Conservation (phyloP, 2,888 invertebrate species). For the Oscheius myriophilus region DNA sequence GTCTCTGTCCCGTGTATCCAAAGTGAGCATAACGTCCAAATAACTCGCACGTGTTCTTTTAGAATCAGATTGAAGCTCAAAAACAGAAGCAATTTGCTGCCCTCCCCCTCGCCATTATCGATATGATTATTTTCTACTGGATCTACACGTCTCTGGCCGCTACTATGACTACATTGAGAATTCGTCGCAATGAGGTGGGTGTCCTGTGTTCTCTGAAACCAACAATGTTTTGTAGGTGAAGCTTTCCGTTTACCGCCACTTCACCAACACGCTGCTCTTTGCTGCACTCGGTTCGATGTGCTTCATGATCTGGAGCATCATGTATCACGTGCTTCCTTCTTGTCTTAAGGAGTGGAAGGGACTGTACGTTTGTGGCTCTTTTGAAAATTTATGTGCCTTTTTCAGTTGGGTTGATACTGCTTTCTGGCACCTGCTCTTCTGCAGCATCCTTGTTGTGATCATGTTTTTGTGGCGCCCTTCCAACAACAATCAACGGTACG, state of each 20-base stretch:
- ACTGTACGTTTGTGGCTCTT: conserved; percentile 72
- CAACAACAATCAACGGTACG: conserved; percentile 89
- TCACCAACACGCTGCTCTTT: conserved; percentile 91
- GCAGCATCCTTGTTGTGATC: conserved; percentile 85
- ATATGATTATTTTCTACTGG: conserved; percentile 83
- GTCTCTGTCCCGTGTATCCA: conserved; percentile 82
- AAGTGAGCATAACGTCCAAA: conserved; percentile 60
- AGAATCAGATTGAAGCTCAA: conserved; percentile 73
- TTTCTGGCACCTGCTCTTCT: conserved; percentile 93
- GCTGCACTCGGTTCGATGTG: conserved; percentile 86
- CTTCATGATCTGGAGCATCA: conserved; percentile 92
- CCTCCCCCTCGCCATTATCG: conserved; percentile 86
- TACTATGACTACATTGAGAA: conserved; percentile 86
- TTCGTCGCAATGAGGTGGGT: conserved; percentile 85
- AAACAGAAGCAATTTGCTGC: conserved; percentile 81
- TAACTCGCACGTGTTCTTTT: conserved; percentile 22
- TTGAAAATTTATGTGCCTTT: background rate
- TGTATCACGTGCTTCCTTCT: conserved; percentile 79
- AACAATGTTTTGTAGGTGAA: conserved; percentile 77
- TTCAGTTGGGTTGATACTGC: conserved; percentile 87
- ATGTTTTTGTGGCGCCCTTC: conserved; percentile 95
- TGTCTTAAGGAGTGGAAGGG: conserved; percentile 91
- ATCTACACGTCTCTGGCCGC: conserved; percentile 80
- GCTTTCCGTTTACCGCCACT: conserved; percentile 87
- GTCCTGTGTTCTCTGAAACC: too few species aligned